Conservation (phyloP, 2,797 vertebrate species). For the Takifugu ocellatus region DNA sequence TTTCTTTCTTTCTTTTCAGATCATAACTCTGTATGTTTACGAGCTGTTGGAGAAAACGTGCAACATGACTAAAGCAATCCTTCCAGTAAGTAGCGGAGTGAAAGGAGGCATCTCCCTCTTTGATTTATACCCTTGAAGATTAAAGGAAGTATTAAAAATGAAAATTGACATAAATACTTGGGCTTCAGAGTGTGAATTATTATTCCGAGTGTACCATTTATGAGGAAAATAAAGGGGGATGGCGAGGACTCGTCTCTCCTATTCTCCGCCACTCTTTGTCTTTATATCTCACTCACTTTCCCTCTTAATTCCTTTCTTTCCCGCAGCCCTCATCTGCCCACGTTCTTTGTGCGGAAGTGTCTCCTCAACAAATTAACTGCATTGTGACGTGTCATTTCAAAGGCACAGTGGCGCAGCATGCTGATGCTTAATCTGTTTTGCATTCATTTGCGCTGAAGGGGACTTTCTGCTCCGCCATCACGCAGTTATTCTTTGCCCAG, state of each 20-base stretch:
- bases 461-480: constrained; percentile 62
- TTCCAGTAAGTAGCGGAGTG: constrained; percentile 86
- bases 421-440: constrained; percentile 75
- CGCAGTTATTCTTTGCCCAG: constrained; percentile 60
- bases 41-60: constrained; percentile 91
- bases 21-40: constrained; percentile 95
- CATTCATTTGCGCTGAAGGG: constrained; percentile 68
- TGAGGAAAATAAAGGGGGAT: constrained; percentile 37
- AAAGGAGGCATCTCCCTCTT: constrained; percentile 52
- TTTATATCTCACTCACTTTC: constrained; percentile 43
- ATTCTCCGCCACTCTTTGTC: constrained; percentile 51
- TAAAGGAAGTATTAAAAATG: constrained; percentile 68
- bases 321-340: constrained; percentile 37
- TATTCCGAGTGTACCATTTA: constrained; percentile 58
- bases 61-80: constrained; percentile 88
- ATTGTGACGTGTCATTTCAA: constrained; percentile 74
- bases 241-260: constrained; percentile 47
- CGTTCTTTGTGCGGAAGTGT: constrained; percentile 66
- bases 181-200: constrained; percentile 57
- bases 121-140: constrained; percentile 68
- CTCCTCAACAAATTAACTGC: constrained; percentile 74
- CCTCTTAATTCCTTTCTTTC: constrained; percentile 42
- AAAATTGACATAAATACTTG: constrained; percentile 64
- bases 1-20: constrained; percentile 73
- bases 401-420: constrained; percentile 55